A percentile compares a stretch with the other conserved stretches of the same genome.
These are phyloP conservation scores for Toxostoma redivivum DNA, from an alignment of 2,113 vertebrate genomes.

Conservation along the genomic window DNA sequence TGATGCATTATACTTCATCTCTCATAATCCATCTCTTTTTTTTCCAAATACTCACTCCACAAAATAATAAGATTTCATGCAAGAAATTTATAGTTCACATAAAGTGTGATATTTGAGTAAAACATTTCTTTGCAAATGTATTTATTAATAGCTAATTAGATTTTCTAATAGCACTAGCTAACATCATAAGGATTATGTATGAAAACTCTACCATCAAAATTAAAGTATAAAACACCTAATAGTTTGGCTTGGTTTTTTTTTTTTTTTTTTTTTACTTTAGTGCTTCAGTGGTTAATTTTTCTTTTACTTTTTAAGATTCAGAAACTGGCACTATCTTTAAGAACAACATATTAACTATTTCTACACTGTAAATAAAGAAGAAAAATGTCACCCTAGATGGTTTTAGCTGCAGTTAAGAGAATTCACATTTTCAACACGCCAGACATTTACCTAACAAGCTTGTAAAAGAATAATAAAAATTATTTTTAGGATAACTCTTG, in stretches of 20 bases:
- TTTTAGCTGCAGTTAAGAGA: neutral
- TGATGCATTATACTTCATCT: neutral
- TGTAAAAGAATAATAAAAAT: neutral
- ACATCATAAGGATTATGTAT: constrained; percentile 40
- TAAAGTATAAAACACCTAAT: constrained; percentile 51
- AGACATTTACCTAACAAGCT: neutral
- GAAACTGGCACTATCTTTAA: neutral
- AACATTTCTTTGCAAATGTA: constrained; percentile 52
- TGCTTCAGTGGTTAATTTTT: constrained; percentile 17
- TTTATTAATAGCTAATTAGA: constrained; percentile 63
- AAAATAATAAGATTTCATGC: neutral
- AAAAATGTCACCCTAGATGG: neutral
- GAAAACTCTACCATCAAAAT: constrained; percentile 66
- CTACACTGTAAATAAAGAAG: neutral
- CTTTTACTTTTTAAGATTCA: neutral
- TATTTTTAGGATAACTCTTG: neutral
- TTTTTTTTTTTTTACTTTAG: constrained; percentile 15
- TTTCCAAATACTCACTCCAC: neutral
- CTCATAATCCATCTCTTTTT: neutral
- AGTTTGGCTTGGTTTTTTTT: neutral
- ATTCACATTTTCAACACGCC: neutral
- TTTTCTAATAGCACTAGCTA: constrained; percentile 58
- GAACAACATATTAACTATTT: neutral
- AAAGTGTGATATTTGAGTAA: constrained; percentile 36
- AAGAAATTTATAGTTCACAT: constrained; percentile 15